Evolutionary conservation across 2,797 vertebrate species (phyloP), one percentile per base, ranked within the genome.

Genomic region (Meda fulgida): DNA sequence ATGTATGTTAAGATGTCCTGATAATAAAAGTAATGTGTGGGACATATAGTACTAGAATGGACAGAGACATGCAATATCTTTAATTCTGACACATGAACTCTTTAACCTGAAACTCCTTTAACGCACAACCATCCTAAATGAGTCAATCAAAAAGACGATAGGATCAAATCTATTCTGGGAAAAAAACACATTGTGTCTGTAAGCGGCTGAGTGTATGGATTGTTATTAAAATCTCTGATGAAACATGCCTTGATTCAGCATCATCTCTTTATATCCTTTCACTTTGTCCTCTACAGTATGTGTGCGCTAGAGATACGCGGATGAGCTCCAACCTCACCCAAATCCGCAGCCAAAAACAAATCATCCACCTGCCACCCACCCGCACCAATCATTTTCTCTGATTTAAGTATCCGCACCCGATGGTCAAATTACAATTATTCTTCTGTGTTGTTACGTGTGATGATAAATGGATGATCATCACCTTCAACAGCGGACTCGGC

Each of bases 1-100:
- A 86, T 0, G 0, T 83, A 88, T 86, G 88, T 90, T 92, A 92
- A 95, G 94, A 95, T 96, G 92, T 92, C 90, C 89, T 87, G 92
- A 90, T 91, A 91, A 89, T 93, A 93, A 94, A 93, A 94, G 92
- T 91, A 87, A 91, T 91, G 91, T 90, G 90, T 10, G 63, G 88
- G 53, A 87, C 89, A 89, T 87, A 86, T 63, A 29, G 83, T 90
- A 94, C 92, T 90, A 93, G 92, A 95, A 94, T 94, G 95, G 93
- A 93, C 7, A 16, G 66, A 70, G 31, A 70, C 80, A 82, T 75
- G 60, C 72, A 75, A 29, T 65, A 10, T 21, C 77, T 51, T 67
- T 51, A 66, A 83, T 75, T 69, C 66, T 55, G 72, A 69, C 78
- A 72, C 85, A 69, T 80, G 73, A 89, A 69, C 77, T 63, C 53